Percentiles rank a stretch among this genome's conserved stretches.
Conservation (phyloP, 2,797 vertebrate genomes). For the Chloroceryle amazona region DNA sequence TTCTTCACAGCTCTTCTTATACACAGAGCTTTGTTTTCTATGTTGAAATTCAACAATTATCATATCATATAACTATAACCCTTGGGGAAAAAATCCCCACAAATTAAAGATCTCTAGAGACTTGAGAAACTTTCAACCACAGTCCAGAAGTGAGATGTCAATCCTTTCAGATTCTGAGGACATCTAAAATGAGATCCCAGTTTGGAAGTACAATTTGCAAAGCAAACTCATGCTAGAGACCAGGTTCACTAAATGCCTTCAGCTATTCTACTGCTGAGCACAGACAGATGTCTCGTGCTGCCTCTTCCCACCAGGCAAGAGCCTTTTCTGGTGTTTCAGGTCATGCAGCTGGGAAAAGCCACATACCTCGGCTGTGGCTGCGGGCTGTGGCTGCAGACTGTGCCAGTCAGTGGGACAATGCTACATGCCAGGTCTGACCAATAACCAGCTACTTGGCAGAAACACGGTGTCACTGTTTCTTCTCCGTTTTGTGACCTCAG, state of each 20-base stretch:
- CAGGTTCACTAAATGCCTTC: neutral
- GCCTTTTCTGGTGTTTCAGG: neutral
- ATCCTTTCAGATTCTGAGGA: neutral
- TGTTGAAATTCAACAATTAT: neutral
- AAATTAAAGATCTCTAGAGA: neutral
- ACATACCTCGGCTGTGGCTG: neutral
- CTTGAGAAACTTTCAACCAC: neutral
- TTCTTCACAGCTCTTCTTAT: neutral
- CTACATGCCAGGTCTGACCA: fast-evolving
- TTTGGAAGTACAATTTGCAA: neutral
- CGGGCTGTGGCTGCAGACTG: neutral
- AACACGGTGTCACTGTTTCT: fast-evolving
- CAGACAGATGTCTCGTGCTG: fast-evolving
- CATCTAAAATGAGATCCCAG: neutral
- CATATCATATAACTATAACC: neutral
- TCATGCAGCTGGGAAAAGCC: fast-evolving
- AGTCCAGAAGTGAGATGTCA: neutral
- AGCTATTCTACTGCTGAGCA: neutral
- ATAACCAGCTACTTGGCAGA: neutral
- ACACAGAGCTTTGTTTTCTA: neutral
- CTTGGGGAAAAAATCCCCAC: neutral
- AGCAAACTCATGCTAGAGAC: neutral
- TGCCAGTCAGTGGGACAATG: fast-evolving
- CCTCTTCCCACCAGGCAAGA: neutral
- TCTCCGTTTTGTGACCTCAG: neutral